Evolutionary conservation across 2,113 vertebrate genomes (phyloP), one percentile per base, ranked within the genome.

Genomic region (Pelvicachromis taeniatus): DNA sequence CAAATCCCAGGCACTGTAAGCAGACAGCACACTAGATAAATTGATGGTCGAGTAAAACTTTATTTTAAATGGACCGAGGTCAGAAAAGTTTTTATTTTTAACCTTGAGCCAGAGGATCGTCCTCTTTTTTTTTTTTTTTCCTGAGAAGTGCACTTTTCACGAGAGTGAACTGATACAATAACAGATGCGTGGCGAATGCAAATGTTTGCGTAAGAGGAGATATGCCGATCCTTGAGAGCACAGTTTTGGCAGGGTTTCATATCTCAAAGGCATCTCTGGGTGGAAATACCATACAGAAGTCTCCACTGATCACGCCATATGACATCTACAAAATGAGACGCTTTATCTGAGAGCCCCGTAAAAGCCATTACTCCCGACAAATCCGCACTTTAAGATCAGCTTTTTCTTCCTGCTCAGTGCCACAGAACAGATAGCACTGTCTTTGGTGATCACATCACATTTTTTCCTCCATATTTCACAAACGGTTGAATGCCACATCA

Each of bases 301-400:
- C 87, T 80, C n/a, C 33, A 65, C 85, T 89, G 85, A 91, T 93
- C 88, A 88, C 82, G 89, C 84, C 79, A 65, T 81, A 55, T 85
- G 88, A 93, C 90, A 93, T 91, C 40, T 80, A 59, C 87, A 85
- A 91, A 91, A 90, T 90, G 81, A 92, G 80, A 91, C 85, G 88
- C 84, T 88, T 90, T 92, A 91, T 92, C 78, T 84, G 55, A 79
- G 52, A 16, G 54, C 53, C 5, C 82, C 4, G 42, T 58, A 50
- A 80, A 92, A 90, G 82, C 85, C 78, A 85, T 89, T 91, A 91
- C 87, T 93, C 85, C 80, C 21, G 80, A 82, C 77, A 80, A 90
- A 89, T 84, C 48, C n/a, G 0, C 29, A 82, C 75, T 87, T 87
- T 82, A 50, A 63, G 52, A 87, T 88, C 79, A 17, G 80, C 84